phyloP scores from a whole-genome alignment of 2,113 vertebrate species.

The Limnothrissa miodon region DNA sequence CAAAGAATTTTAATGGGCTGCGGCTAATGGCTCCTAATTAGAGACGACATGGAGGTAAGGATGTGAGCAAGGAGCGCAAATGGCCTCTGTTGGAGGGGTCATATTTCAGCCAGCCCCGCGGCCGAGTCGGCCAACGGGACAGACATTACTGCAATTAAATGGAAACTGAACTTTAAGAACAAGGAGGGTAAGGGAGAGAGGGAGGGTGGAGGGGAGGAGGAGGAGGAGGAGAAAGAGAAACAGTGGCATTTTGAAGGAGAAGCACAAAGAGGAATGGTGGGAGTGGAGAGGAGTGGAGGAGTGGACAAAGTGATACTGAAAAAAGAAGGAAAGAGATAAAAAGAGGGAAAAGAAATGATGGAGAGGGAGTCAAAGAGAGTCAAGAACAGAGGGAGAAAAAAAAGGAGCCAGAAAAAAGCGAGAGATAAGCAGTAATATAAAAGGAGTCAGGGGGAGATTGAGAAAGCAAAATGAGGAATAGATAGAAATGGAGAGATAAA shows the following conservation, averaged over 20 bases:
- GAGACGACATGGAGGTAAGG: slow-evolving; percentile 39
- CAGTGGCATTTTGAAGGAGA: slow-evolving; percentile 1
- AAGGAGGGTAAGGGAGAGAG: background rate
- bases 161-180: slow-evolving; percentile 38
- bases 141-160: slow-evolving; percentile 51
- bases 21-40: slow-evolving; percentile 50
- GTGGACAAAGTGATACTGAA: background rate
- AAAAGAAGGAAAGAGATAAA: background rate
- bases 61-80: slow-evolving; percentile 31
- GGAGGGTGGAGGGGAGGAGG: slow-evolving; percentile 5
- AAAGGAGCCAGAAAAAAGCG: background rate
- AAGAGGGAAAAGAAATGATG: background rate
- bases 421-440: background rate
- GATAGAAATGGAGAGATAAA: background rate
- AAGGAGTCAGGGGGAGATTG: background rate
- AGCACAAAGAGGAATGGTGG: background rate
- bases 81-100: slow-evolving; percentile 29
- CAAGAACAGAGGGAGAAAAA: background rate
- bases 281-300: background rate
- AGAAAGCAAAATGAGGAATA: background rate
- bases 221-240: slow-evolving; percentile 19
- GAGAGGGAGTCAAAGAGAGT: background rate
- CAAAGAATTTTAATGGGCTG: slow-evolving; percentile 53
- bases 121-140: background rate
- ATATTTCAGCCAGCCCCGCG: slow-evolving; percentile 39